Evolutionary conservation across 1,140 invertebrate species (phyloP), one percentile per base, ranked within the genome.

Genomic region (Octopus sinensis): DNA sequence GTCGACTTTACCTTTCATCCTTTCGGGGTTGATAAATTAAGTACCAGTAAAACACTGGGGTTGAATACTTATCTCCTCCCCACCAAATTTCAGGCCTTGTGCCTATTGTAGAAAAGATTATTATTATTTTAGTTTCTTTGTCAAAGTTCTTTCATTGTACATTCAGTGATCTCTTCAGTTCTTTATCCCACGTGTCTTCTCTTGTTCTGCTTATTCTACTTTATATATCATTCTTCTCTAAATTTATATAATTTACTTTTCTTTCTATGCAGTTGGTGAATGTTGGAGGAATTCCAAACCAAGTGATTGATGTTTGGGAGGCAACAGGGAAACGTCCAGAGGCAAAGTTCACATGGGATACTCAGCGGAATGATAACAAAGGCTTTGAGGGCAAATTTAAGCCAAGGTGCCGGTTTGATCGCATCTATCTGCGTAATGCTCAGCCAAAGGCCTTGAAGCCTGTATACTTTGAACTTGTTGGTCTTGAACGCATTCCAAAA

Each of bases 261-360:
- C 53, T 80, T 79, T 7, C 83, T 77, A 86, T 88, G 52, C 83
- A 93, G 91, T 71, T 93, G 53, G 82, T 84, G 73, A 83, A 86
- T 43, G 87, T 90, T 4, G 91, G 91, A 23, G 90, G 91, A 12
- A 52, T 93, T 4, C 93, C 93, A 6, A 76, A 84, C 6, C 89
- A 88, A 78, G 84, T 93, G 23, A 82, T 85, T 80, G 93, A 94
- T 85, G 54, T 93, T 4, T 94, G 93, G 93, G 89, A 91, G 54
- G 82, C 85, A 4, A 92, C 92, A 82, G 93, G 93, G 5, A 87
- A 88, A 12, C 88, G 93, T 6, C 88, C 88, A 81, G 92, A 93
- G 83, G 91, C 91, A 56, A 86, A 90, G 78, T 93, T 90, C 83
- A 94, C 93, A 0, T 94, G 93, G 93, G 93, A 94, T 85, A 89